A percentile compares a stretch with the other conserved stretches of the same genome.
These are phyloP conservation scores for Gymnopithys bicolor DNA, from an alignment of 2,797 vertebrate species.

Conservation along the genomic window DNA sequence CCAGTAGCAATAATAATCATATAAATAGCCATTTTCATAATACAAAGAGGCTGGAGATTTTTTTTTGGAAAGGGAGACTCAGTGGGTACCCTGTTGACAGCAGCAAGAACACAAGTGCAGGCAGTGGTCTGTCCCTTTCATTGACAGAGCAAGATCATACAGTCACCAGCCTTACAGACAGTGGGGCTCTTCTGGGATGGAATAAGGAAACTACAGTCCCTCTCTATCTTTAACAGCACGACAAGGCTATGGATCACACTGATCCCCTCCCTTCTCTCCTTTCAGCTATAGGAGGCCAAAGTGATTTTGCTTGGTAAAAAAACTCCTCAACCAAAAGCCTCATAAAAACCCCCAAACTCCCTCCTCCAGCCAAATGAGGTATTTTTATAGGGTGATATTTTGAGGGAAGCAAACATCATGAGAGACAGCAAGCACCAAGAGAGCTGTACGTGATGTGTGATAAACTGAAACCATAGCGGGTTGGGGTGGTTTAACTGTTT, in stretches of 20 bases:
- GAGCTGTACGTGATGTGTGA: accelerated
- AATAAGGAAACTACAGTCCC: not conserved
- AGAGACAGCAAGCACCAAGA: not conserved
- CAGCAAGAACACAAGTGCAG: not conserved
- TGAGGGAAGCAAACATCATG: not conserved
- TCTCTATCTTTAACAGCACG: not conserved
- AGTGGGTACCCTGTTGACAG: not conserved
- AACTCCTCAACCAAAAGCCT: not conserved
- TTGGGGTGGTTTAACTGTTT: not conserved
- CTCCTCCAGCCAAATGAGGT: not conserved
- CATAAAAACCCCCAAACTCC: not conserved
- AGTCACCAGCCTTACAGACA: not conserved
- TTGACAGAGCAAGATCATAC: not conserved
- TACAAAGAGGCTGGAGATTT: not conserved
- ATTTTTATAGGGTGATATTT: not conserved
- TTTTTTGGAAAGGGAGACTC: not conserved
- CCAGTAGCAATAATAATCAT: not conserved
- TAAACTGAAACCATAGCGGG: not conserved
- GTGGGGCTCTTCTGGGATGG: not conserved
- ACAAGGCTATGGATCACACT: not conserved
- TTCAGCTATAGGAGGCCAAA: not conserved
- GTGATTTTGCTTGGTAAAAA: not conserved
- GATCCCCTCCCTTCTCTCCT: not conserved
- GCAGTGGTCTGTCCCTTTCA: not conserved
- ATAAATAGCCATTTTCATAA: not conserved